A percentile compares a stretch with the other conserved stretches of the same genome.
These are phyloP conservation scores for Emydoidea blandingii DNA, from an alignment of 2,797 vertebrate genomes.

Conservation along the genomic window DNA sequence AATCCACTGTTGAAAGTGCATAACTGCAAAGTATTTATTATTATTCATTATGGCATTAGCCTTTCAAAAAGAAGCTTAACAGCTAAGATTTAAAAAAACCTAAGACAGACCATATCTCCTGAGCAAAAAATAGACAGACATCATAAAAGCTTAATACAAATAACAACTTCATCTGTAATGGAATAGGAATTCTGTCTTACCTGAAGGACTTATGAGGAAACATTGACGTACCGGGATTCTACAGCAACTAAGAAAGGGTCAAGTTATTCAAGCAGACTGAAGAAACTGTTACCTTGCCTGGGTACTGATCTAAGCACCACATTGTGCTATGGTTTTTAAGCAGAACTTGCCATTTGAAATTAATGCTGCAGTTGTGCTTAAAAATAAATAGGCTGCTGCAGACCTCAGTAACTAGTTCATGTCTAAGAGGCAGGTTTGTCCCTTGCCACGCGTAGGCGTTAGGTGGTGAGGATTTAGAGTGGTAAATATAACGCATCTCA, in stretches of 20 bases:
- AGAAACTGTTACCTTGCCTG: not conserved
- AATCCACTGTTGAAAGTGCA: slow-evolving; percentile 37
- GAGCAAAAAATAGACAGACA: not conserved
- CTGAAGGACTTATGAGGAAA: rapidly evolving
- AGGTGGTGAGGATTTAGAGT: not conserved
- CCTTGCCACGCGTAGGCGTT: not conserved
- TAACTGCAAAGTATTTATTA: slow-evolving; percentile 37
- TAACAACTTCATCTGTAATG: rapidly evolving
- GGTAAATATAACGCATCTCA: not conserved
- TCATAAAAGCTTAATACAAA: not conserved
- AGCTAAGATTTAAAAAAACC: not conserved
- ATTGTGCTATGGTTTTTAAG: not conserved
- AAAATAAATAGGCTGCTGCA: not conserved
- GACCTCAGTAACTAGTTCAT: not conserved
- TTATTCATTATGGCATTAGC: not conserved
- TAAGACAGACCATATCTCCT: not conserved
- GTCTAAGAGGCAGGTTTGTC: not conserved
- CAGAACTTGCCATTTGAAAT: not conserved
- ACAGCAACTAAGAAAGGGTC: rapidly evolving
- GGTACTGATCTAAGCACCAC: not conserved
- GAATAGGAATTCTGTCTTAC: rapidly evolving
- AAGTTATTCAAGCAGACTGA: not conserved
- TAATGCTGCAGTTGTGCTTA: not conserved
- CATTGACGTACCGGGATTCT: rapidly evolving
- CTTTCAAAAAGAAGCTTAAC: not conserved